phyloP scores from a whole-genome alignment of 1,140 invertebrate species.

The Sarcophaga bullata region DNA sequence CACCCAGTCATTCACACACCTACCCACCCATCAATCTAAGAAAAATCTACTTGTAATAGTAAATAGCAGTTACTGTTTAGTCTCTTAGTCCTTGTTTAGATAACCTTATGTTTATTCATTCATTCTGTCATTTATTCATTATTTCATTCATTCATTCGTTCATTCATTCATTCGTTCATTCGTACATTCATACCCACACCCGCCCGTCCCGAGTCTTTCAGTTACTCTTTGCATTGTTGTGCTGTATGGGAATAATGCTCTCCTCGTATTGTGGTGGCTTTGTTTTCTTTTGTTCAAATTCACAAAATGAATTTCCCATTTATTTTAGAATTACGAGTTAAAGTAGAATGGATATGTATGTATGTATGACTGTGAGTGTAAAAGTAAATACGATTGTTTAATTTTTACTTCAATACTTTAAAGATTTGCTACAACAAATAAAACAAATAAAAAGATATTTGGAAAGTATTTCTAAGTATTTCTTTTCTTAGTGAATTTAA shows the following conservation, averaged over 20 bases:
- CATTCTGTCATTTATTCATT: neutral
- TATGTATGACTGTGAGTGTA: too few species aligned
- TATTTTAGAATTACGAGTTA: neutral
- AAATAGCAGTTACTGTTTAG: neutral
- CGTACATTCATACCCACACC: neutral
- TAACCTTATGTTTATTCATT: slow-evolving; percentile 28
- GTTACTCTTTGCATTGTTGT: neutral
- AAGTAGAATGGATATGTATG: too few species aligned
- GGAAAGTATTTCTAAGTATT: too few species aligned
- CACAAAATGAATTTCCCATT: slow-evolving; percentile 24
- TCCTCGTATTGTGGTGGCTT: neutral
- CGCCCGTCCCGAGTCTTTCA: too few species aligned
- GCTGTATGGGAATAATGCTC: neutral
- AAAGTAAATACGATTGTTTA: too few species aligned
- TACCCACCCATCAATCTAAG: neutral
- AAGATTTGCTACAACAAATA: too few species aligned
- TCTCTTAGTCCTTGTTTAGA: neutral
- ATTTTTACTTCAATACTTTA: too few species aligned
- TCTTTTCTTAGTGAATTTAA: too few species aligned
- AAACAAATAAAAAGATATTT: too few species aligned
- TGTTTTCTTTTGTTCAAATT: neutral
- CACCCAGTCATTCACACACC: neutral
- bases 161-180: neutral
- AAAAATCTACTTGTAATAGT: neutral
- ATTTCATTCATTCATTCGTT: neutral